phyloP scores from a whole-genome alignment of 2,888 invertebrate species.

The Amorpha juglandis region DNA sequence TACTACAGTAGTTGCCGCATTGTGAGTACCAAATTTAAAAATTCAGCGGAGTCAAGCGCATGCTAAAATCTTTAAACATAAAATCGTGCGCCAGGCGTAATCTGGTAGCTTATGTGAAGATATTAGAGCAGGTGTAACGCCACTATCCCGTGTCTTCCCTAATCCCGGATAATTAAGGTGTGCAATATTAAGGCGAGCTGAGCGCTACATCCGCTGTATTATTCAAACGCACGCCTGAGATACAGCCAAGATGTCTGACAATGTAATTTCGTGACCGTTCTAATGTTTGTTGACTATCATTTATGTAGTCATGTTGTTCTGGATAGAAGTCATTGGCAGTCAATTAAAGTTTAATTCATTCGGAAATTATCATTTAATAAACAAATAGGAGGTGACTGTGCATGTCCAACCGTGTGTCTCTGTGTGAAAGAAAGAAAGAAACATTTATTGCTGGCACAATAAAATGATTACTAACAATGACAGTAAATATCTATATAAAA shows the following conservation, averaged over 20 bases:
- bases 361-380: no score
- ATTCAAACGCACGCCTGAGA: conserved; percentile 48
- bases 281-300: conserved; percentile 5
- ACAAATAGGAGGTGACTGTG: no score
- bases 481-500: no score
- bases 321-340: not conserved
- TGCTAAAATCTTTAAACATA: conserved; percentile 12
- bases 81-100: conserved; percentile 14
- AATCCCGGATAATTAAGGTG: conserved; percentile 57
- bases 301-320: not conserved
- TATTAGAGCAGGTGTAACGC: conserved; percentile 42
- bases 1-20: no score
- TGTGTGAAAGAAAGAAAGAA: no score
- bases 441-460: no score
- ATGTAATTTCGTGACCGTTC: conserved; percentile 8
- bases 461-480: no score
- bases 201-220: conserved; percentile 51
- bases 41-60: conserved; percentile 15
- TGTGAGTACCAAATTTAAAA: not conserved
- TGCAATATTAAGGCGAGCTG: conserved; percentile 53
- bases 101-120: conserved; percentile 27
- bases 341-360: no score
- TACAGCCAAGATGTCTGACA: conserved; percentile 24
- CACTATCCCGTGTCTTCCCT: conserved; percentile 38
- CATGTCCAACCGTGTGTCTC: no score